phyloP scores from a whole-genome alignment of 2,888 invertebrate species.

The Eulithis prunata region DNA sequence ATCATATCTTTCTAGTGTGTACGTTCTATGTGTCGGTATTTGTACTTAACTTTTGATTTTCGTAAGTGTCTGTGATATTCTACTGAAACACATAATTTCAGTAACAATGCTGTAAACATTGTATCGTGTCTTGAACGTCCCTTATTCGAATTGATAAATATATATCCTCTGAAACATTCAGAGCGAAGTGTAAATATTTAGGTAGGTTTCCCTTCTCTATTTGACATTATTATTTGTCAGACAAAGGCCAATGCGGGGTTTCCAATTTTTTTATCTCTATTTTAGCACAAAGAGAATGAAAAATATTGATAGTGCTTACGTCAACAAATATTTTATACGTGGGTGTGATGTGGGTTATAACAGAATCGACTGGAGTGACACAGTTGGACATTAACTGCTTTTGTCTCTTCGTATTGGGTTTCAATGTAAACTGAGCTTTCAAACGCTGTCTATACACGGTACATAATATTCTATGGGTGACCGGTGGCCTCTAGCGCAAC shows the following conservation, averaged over 20 bases:
- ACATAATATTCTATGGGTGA: neutral
- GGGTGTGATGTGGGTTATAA: slow-evolving; percentile 18
- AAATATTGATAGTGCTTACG: slow-evolving; percentile 49
- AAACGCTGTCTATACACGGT: neutral
- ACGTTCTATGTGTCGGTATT: too few species aligned
- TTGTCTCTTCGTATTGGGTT: slow-evolving; percentile 1
- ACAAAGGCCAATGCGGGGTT: slow-evolving; percentile 56
- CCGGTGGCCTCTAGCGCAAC: too few species aligned
- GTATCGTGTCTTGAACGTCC: neutral
- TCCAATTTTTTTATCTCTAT: slow-evolving; percentile 45
- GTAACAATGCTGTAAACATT: too few species aligned
- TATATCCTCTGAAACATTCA: neutral
- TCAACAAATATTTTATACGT: slow-evolving; percentile 41
- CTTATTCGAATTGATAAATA: neutral
- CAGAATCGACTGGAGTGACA: neutral
- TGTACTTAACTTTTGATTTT: too few species aligned
- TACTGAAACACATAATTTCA: too few species aligned
- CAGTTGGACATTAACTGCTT: neutral
- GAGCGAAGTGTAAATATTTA: neutral
- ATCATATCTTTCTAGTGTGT: too few species aligned
- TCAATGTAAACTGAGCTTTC: neutral
- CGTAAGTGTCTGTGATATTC: too few species aligned
- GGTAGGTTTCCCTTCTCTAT: slow-evolving; percentile 1
- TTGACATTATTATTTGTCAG: slow-evolving; percentile 46
- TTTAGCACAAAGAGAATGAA: slow-evolving; percentile 50